Evolutionary conservation across 2,888 invertebrate species (phyloP), one percentile per base, ranked within the genome.

Genomic region (Incurvaria masculella): DNA sequence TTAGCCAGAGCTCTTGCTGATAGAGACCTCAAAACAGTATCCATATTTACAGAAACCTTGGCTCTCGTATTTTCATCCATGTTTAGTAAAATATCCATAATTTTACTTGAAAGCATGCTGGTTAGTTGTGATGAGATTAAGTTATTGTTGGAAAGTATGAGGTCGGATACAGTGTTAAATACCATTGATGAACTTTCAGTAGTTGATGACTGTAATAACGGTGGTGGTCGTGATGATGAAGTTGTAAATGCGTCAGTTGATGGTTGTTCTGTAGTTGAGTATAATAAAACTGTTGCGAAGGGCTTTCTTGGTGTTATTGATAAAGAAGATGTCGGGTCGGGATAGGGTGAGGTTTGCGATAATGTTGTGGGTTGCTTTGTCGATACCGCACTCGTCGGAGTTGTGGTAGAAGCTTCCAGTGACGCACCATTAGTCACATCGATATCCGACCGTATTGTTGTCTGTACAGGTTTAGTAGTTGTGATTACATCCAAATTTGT

Each of bases 41-140:
- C 64, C 72, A 78, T 76, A 69, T 81, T 80, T 63, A 74, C 74
- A 53, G 71, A 69, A 61, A 81, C 66, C 67, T 69, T 75, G 58
- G 66, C 66, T 65, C 64, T 73, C 65, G 69, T 72, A 16, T 65
- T 65, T 53, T 69, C 69, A 57, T 78, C 74, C 72, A 76, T 72
- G 58, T 68, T 71, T 62, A 68, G 59, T 48, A 78, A 67, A 56
- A 78, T 74, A 64, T 62, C 64, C 62, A 61, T 68, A 58, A 78
- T 78, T 57, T 73, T 74, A 70, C 69, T 74, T 56, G 76, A 66
- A 55, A 78, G 68, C 76, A 76, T 78, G 76, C 76, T 76, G 65
- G 78, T 78, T 78, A 78, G 71, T 73, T 73, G 75, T 52, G 72
- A 69, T 51, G 78, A 78, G 46, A 78, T 69, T 67, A 76, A 60